Evolutionary conservation across 2,797 vertebrate species (phyloP).

Genomic region (Gobio occitaniae): DNA sequence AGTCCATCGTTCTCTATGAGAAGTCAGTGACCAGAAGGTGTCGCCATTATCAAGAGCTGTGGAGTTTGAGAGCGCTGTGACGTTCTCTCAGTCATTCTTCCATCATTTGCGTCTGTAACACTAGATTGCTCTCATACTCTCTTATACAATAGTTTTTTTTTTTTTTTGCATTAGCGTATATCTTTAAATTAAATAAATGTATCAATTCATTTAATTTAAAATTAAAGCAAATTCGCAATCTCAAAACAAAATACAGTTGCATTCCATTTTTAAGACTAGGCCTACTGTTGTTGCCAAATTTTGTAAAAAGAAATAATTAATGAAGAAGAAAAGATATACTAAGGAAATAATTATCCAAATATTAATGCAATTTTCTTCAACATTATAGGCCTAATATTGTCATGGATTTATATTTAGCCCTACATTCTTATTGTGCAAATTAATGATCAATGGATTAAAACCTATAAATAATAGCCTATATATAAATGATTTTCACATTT

Average conservation of each 20-base stretch:
- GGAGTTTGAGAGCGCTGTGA: not conserved
- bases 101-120: not conserved
- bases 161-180: not conserved
- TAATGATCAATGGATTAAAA: not conserved
- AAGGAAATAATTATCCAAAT: not conserved
- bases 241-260: not conserved
- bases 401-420: not conserved
- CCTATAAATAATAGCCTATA: no score
- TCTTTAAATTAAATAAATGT: not conserved
- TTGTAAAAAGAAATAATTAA: rapidly evolving
- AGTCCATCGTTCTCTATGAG: not conserved
- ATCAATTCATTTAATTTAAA: not conserved
- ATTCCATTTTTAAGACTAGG: not conserved
- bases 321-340: not conserved
- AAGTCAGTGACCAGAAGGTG: conserved; percentile 9
- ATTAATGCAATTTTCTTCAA: not conserved
- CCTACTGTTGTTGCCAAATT: not conserved
- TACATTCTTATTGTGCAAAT: not conserved
- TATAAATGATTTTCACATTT: not conserved
- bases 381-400: not conserved
- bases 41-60: not conserved
- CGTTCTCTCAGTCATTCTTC: not conserved
- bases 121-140: not conserved
- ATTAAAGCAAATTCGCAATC: not conserved
- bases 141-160: no score